Conservation (phyloP, 1,140 invertebrate genomes). For the Lutraria rhynchaena region DNA sequence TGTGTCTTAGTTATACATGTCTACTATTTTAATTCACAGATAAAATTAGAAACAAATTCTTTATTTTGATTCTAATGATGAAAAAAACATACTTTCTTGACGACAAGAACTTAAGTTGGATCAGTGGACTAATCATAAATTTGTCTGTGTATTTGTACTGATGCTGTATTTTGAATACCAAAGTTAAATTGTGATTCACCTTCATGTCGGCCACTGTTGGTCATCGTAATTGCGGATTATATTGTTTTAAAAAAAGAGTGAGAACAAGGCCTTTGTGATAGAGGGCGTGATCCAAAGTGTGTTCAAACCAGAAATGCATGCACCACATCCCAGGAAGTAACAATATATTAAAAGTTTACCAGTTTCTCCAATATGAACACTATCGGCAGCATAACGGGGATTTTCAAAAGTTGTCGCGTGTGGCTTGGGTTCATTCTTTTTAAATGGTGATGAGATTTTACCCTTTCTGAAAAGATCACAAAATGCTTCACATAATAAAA, state of each 20-base stretch:
- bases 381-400: slow-evolving; percentile 33
- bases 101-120: too few relatives aligned
- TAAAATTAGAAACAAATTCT: too few relatives aligned
- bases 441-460: slow-evolving; percentile 7
- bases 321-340: background rate
- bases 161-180: too few relatives aligned
- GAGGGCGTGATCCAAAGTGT: background rate
- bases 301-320: background rate
- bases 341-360: background rate
- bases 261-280: too few relatives aligned
- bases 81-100: too few relatives aligned
- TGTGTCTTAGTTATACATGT: too few relatives aligned
- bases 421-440: background rate
- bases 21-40: too few relatives aligned
- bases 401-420: slow-evolving; percentile 29
- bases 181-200: background rate
- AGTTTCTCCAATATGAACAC: slow-evolving; percentile 1
- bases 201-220: background rate
- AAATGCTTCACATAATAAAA: background rate
- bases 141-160: too few relatives aligned
- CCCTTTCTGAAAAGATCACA: slow-evolving; percentile 7
- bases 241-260: too few relatives aligned
- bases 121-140: too few relatives aligned
- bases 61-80: too few relatives aligned
- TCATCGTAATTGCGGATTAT: too few relatives aligned